These are phyloP conservation scores for Nettapus auritus DNA, from an alignment of 2,113 vertebrate species.

Conservation along the genomic window DNA sequence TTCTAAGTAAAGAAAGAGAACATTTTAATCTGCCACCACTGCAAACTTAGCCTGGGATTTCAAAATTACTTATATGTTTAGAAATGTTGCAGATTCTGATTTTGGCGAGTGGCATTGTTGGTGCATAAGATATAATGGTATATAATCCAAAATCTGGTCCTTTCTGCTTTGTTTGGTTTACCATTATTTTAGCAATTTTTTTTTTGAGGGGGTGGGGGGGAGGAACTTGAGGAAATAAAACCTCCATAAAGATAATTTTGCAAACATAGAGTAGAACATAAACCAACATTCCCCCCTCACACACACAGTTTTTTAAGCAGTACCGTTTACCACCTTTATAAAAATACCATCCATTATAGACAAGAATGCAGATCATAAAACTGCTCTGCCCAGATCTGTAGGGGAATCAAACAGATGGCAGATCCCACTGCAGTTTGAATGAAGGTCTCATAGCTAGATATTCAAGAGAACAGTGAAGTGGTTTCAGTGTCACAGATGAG, in stretches of 20 bases:
- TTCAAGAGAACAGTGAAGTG: neutral
- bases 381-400: neutral
- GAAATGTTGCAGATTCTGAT: neutral
- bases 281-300: neutral
- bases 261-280: neutral
- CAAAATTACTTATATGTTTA: conserved; percentile 10
- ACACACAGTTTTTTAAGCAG: neutral
- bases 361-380: neutral
- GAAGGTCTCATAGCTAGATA: conserved; percentile 9
- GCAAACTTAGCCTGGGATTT: neutral
- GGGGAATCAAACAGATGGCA: conserved; percentile 47
- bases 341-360: neutral
- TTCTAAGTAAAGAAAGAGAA: conserved; percentile 2
- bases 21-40: conserved; percentile 28
- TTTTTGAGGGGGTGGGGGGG: too few relatives aligned
- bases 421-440: conserved; percentile 25
- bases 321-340: neutral
- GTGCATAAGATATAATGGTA: neutral
- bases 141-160: neutral
- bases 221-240: neutral
- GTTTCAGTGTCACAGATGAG: neutral
- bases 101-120: neutral
- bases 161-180: conserved; percentile 10
- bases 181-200: neutral
- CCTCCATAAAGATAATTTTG: neutral